These are phyloP conservation scores for Eumacrocentrus americanus DNA, from an alignment of 2,888 invertebrate species.

Conservation along the genomic window DNA sequence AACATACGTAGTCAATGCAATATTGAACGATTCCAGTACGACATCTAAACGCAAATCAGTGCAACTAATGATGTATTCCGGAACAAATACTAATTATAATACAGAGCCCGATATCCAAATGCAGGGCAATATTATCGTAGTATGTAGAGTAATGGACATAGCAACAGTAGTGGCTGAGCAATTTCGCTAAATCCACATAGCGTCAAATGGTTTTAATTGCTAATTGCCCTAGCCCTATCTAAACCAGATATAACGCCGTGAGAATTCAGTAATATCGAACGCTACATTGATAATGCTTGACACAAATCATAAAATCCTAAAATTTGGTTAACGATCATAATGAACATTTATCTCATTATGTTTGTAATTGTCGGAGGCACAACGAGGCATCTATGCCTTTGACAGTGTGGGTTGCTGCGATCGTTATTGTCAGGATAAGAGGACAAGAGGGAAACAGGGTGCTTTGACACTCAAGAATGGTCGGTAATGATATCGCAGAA, in stretches of 20 bases:
- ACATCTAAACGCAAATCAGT: slow-evolving; percentile 1
- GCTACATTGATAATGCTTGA: too few relatives aligned
- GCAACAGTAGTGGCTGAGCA: not conserved
- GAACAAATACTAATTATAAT: slow-evolving; percentile 28
- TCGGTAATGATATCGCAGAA: slow-evolving; percentile 31
- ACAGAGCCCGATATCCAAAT: slow-evolving; percentile 14
- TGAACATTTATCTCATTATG: too few relatives aligned
- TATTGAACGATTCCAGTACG: not conserved
- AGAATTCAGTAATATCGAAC: not conserved
- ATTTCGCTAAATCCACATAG: slow-evolving; percentile 16
- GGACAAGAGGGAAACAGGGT: not conserved
- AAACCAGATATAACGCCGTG: not conserved
- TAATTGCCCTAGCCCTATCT: slow-evolving; percentile 27
- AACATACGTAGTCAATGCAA: not conserved
- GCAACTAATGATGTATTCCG: slow-evolving; percentile 23
- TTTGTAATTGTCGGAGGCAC: too few relatives aligned
- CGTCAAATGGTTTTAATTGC: slow-evolving; percentile 36
- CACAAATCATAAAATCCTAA: too few relatives aligned
- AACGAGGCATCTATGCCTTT: too few relatives aligned
- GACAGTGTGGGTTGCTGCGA: too few relatives aligned
- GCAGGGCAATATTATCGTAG: slow-evolving; percentile 20
- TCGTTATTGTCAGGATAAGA: too few relatives aligned
- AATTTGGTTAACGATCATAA: too few relatives aligned
- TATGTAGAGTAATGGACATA: not conserved
- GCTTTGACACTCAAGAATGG: slow-evolving; percentile 2